Base-by-base conservation (phyloP, 2,888 invertebrate species). In the Calliphora vomitoria region DNA sequence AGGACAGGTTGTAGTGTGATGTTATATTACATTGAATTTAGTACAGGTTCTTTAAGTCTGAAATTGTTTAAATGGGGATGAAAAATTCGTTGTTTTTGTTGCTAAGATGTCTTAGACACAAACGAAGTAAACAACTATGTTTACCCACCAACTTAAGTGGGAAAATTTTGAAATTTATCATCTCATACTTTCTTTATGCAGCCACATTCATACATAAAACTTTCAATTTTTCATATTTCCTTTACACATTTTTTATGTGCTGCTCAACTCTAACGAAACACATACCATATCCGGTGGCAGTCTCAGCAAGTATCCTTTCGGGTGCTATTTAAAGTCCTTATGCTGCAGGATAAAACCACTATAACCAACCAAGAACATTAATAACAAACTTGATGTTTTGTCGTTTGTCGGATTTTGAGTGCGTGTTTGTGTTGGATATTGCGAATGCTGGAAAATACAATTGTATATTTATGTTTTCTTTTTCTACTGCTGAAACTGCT, bases 311-410 rank as follows among this genome's bases (percentile, higher is more conserved):
- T 35, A 69, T 69, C 66, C 80, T 71, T 76, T 79, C 64, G 76
- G 83, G 78, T 44, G n/a, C 69, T 15, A 58, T 83, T 72, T 76
- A 3, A 76, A 62, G 81, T 87, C 78, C 87, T 78, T 74, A 13
- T 71, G 64, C 44, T 81, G 53, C 5, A 50, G 75, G 31, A 41
- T 72, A 69, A 76, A 66, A 66, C 66, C 72, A 72, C 72, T 81
- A n/a, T 31, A 64, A 55, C 76, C 69, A 71, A 47, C 60, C 47
- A 62, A 47, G 62, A 84, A 53, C 84, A 87, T 87, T 78, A 87
- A 82, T 62, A 87, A 78, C 75, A 72, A 55, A 75, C 20, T 71
- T 87, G 86, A 44, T 86, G 72, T 79, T 81, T 60, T 82, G 74
- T 69, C 62, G 68, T 69, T 75, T 0, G 13, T 13, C 44, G 55